Evolutionary conservation across 2,888 invertebrate genomes (phyloP).

Genomic region (Sinhomidia bicolor): DNA sequence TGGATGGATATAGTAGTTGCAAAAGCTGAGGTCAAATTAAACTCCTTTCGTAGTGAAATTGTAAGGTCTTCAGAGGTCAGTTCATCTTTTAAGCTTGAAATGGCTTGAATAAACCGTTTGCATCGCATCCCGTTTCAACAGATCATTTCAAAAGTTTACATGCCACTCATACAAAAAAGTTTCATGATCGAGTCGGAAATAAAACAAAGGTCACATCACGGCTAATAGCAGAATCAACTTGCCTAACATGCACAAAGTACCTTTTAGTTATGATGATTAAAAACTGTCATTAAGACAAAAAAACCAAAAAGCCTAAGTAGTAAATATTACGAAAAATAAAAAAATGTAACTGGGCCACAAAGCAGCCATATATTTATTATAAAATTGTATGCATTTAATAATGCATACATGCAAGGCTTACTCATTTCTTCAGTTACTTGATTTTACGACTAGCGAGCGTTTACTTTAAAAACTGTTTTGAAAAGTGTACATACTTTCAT

Average conservation of each 20-base stretch:
- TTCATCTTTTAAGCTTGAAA: not conserved
- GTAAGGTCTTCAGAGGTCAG: slow-evolving; percentile 65
- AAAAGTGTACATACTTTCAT: too few relatives aligned
- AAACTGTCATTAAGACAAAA: not conserved
- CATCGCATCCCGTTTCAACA: not conserved
- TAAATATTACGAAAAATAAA: not conserved
- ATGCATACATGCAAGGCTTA: too few relatives aligned
- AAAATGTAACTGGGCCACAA: not conserved
- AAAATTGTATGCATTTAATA: too few relatives aligned
- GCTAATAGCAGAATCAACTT: not conserved
- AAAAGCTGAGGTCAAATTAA: slow-evolving; percentile 69
- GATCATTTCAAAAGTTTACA: not conserved
- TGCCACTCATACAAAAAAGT: not conserved
- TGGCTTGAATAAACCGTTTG: not conserved
- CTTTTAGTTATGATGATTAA: not conserved
- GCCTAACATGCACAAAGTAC: not conserved
- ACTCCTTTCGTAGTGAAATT: slow-evolving; percentile 53
- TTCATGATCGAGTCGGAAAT: slow-evolving; percentile 4
- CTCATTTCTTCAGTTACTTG: too few relatives aligned
- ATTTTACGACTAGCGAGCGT: too few relatives aligned
- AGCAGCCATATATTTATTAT: too few relatives aligned
- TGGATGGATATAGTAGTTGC: slow-evolving; percentile 10
- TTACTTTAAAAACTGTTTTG: too few relatives aligned
- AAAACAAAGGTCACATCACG: slow-evolving; percentile 17
- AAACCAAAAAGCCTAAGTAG: not conserved